phyloP scores from a whole-genome alignment of 2,888 invertebrate species.

The Anaspis maculata region DNA sequence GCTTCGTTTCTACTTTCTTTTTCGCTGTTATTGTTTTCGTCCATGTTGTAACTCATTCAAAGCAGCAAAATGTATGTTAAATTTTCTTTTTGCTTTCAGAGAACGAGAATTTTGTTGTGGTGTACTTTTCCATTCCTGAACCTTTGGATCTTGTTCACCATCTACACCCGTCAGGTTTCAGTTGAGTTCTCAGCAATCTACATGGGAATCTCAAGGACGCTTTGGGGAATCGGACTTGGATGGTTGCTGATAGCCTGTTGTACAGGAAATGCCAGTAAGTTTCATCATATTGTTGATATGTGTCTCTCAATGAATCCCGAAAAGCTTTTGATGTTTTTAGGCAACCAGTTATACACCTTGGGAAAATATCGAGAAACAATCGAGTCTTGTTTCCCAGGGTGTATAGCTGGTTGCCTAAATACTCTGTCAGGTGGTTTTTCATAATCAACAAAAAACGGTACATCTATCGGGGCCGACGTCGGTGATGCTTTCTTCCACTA shows the following conservation, averaged over 20 bases:
- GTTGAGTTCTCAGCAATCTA: slow-evolving; percentile 43
- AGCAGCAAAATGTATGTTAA: slow-evolving; percentile 2
- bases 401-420: neutral
- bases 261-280: slow-evolving; percentile 46
- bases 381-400: neutral
- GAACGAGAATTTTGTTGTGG: slow-evolving; percentile 32
- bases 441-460: no score
- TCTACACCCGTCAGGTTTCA: slow-evolving; percentile 41
- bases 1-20: no score
- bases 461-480: no score
- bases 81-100: slow-evolving; percentile 17
- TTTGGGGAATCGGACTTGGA: slow-evolving; percentile 48
- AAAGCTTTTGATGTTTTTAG: no score
- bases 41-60: no score
- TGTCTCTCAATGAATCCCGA: no score
- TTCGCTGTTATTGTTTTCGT: no score
- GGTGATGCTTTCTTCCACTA: no score
- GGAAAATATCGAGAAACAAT: no score
- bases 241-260: slow-evolving; percentile 51
- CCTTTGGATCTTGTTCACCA: slow-evolving; percentile 40
- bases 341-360: no score
- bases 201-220: slow-evolving; percentile 44
- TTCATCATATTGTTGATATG: no score
- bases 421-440: no score
- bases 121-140: slow-evolving; percentile 37